Evolutionary conservation across 2,113 vertebrate species (phyloP), one percentile per base, ranked within the genome.

Genomic region (Perognathus longimembris): DNA sequence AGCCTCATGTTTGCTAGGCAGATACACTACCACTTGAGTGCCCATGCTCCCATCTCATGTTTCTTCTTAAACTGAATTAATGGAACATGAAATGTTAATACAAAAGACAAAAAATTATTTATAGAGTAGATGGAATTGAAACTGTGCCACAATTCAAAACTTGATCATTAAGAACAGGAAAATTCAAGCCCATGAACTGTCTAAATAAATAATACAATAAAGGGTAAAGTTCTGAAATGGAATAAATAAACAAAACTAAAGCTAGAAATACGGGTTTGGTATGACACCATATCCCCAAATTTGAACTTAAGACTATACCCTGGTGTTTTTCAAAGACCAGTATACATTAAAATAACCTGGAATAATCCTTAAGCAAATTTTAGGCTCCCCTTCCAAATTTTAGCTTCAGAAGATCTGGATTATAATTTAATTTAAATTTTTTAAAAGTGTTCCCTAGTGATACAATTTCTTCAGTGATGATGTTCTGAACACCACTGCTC

Each of bases 51-150:
- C 12, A 12, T n/a, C 45, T 45, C 45, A 45, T 45, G 45, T 45
- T 45, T 45, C 45, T 12, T 45, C 45, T 8, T 45, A 8, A 45
- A 12, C 45, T 63, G 54, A 90, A 59, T 3, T 64, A 95, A 78
- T 30, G 42, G 8, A 30, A 34, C 6, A 89, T n/a, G 2, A 91
- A 77, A 81, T 89, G 45, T 15, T 86, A 73, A 73, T 8, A 50
- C 3, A 11, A 15, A 86, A 80, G 36, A 59, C 40, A 1, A 89
- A 78, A 69, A 88, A 89, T 1, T 3, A 69, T 42, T 89, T 85
- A 78, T 42, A 21, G 74, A 67, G 63, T 3, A 92, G 20, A 45
- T 87, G 14, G 7, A 81, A 92, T 75, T 85, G 81, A 14, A 93
- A 78, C 61, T 74, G 9, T 38, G 20, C 32, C 14, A 92, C 50